Base-by-base conservation (phyloP, 2,888 invertebrate species). In the Scaptomyza tumidula region DNA sequence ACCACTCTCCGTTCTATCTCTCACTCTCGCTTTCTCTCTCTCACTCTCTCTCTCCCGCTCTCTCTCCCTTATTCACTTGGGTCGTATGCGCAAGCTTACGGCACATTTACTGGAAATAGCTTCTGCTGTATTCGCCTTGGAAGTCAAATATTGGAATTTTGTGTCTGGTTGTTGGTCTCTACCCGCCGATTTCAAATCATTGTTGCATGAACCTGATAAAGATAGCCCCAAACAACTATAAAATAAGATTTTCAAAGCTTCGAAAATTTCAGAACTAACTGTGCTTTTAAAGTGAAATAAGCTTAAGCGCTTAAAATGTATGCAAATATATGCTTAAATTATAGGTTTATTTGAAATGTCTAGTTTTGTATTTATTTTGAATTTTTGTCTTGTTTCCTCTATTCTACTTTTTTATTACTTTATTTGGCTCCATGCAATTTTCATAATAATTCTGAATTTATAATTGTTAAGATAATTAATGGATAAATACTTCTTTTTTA, bases 1-100 rank as follows among this genome's bases (percentile, higher is more conserved):
- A 19, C 24, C 9, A 27, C 44, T 37, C 35, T 41, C 14, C 33
- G 14, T 16, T 48, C 16, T 16, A 29, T 11, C 48, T 16, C 16
- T 10, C 6, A n/a, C 31, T 58, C 41, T 37, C 39, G 39, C n/a
- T 33, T 31, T 41, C 5, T 24, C 14, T 29, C 16, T 41, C 13
- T 33, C 37, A 55, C 41, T 33, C 39, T 41, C 9, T 16, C 14
- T 11, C 29, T 16, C 13, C 9, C 37, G 55, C 41, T 33, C 39
- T 41, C 9, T 16, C 14, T 11, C 29, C 11, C 16, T 7, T 1
- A 52, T 35, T 33, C 39, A 35, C 14, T n/a, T 29, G 35, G 11
- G 2, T 56, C 41, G 56, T 55, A 16, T 78, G 75, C 75, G 75
- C 75, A 75, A 61, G 74, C 48, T 24, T 57, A 31, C 35, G 60